These are phyloP conservation scores for Halcyon senegalensis DNA, from an alignment of 2,113 vertebrate genomes.

Conservation along the genomic window DNA sequence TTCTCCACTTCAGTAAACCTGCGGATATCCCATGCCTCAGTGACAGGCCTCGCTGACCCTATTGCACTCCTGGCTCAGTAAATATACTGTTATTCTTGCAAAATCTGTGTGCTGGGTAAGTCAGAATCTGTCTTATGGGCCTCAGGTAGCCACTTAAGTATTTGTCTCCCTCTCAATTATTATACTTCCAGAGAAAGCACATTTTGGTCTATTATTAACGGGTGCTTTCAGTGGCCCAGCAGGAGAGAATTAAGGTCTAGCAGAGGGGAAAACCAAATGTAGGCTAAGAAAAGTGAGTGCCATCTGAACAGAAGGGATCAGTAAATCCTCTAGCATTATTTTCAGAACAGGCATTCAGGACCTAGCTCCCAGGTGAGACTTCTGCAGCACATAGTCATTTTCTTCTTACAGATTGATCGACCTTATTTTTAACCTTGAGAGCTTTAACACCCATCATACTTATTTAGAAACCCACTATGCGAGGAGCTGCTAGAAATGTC, in stretches of 20 bases:
- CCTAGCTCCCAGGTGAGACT: neutral
- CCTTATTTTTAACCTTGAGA: neutral
- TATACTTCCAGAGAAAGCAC: neutral
- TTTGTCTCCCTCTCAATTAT: conserved; percentile 31
- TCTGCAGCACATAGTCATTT: neutral
- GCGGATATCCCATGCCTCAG: neutral
- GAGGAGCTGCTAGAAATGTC: neutral
- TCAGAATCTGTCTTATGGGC: neutral
- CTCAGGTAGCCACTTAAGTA: conserved; percentile 9
- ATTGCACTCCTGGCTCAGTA: neutral
- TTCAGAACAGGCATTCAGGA: neutral
- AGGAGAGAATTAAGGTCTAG: conserved; percentile 8
- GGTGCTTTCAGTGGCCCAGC: neutral
- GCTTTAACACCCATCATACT: neutral
- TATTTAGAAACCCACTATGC: neutral
- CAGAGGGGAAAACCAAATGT: neutral
- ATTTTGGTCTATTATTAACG: conserved; percentile 28
- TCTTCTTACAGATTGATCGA: neutral
- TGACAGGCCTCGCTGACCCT: neutral
- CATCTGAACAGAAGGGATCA: neutral
- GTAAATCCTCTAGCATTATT: neutral
- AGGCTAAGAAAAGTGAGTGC: neutral
- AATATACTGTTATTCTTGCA: neutral
- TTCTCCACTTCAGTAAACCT: neutral
- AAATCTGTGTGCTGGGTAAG: neutral